Evolutionary conservation across 2,888 invertebrate species (phyloP), one percentile per base, ranked within the genome.

Genomic region (Hedychridium roseum): DNA sequence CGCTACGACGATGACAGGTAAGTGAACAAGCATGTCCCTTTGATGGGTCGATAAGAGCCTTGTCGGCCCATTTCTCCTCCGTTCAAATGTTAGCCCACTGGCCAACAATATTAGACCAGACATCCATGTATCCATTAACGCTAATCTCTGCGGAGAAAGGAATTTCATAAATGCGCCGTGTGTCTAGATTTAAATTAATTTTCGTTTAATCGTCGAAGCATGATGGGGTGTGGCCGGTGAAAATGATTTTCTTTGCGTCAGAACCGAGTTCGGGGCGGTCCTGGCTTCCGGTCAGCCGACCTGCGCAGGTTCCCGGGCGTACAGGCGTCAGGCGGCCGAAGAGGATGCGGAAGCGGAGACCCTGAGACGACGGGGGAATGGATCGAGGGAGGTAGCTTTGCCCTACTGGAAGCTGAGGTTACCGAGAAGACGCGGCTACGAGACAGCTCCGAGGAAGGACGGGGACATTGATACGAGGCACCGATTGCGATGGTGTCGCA

Each of bases 251-350:
- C 47, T 32, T 38, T 15, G 15, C 40, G 21, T 21, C 42, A 65
- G 69, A 57, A 49, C 64, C 48, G 65, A 60, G 44, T 38, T 60
- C 41, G 60, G 45, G 50, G 61, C 69, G 52, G 62, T 60, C 36
- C 61, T 71, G 45, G 57, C 64, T 56, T 76, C 78, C 64, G 77
- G 78, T 61, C 75, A 73, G 56, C 76, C 78, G 32, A 77, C 77
- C 41, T 78, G 77, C 58, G 52, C 70, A 56, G 70, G 73, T 52
- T 62, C 64, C 27, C 50, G 58, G 43, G 11, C 51, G 51, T 57
- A 35, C 40, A 57, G 56, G 30, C 64, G 54, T 20, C 55, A 50
- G 41, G 51, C 56, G 55, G 48, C 44, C 45, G 64, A 65, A 45
- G 50, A 60, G 23, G 57, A 45, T 39, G 47, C 54, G 41, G 45